Base-by-base conservation (phyloP, 2,888 invertebrate species). In the Meghimatium bilineatum region DNA sequence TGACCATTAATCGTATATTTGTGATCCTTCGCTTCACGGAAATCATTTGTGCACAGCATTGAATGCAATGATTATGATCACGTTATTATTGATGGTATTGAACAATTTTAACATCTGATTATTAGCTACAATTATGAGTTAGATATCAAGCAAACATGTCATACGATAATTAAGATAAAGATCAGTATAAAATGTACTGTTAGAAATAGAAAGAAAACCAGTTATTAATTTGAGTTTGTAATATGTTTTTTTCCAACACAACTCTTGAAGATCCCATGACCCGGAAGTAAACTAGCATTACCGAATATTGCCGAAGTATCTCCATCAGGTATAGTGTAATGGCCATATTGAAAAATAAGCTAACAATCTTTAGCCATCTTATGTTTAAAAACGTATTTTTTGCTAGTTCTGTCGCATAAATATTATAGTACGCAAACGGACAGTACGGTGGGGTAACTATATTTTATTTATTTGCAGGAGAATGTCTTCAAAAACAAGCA, bases 401-500 rank as follows among this genome's bases (percentile, higher is more conserved):
- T 26, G 36, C 32, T 66, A 36, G 60, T 69, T 17, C 80, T 52
- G 38, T 32, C 49, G 8, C 38, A 38, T 44, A 78, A 66, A 67
- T 67, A 66, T 38, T 44, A 36, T 32, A 12, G 34, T 49, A 14
- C 44, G 23, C 67, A 49, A 38, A 26, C 38, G n/a, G 3, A 29
- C 29, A 66, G 29, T 23, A 66, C 49, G 66, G 66, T 78, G 32
- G 20, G 44, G 14, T 20, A 29, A 84, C 84, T 87, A 89, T 88
- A 87, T 90, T 88, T 88, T 52, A 89, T 81, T 87, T 85, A 83
- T 79, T 85, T 83, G 81, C 87, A 92, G 92, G 92, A 91, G 92
- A 91, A 88, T 89, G 90, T 90, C 91, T 91, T 92, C 91, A 91
- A 90, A 89, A 91, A 91, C 90, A 90, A 91, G 91, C 90, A 88